phyloP scores from a whole-genome alignment of 1,140 invertebrate species.

The Drosophila virilis region DNA sequence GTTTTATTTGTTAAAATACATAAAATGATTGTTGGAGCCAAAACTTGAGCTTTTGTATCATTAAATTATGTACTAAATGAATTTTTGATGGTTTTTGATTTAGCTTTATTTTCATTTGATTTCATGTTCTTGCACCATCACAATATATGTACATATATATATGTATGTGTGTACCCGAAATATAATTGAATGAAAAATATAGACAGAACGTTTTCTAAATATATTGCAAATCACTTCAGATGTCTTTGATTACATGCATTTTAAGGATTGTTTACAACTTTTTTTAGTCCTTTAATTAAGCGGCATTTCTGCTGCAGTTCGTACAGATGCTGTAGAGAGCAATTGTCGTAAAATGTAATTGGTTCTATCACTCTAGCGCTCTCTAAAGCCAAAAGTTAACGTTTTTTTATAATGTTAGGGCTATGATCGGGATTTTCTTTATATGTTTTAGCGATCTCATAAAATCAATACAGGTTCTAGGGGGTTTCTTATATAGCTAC shows the following conservation, averaged over 20 bases:
- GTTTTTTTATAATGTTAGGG: conserved; percentile 45
- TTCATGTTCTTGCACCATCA: not conserved
- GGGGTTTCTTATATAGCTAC: conserved; percentile 61
- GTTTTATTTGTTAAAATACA: not conserved
- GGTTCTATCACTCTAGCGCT: conserved; percentile 61
- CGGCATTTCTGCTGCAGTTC: conserved; percentile 24
- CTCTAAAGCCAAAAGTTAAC: conserved; percentile 78
- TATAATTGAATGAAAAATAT: conserved; percentile 12
- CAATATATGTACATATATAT: not conserved
- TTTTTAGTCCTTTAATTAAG: conserved; percentile 31
- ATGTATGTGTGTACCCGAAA: not conserved
- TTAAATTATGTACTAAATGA: too few relatives aligned
- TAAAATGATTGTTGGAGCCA: too few relatives aligned
- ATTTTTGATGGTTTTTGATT: not conserved
- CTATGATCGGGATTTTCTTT: conserved; percentile 23
- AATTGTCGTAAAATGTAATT: not conserved
- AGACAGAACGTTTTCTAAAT: not conserved
- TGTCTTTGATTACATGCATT: conserved; percentile 5
- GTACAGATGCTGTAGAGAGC: conserved; percentile 6
- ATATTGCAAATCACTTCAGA: not conserved
- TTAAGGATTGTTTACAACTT: conserved; percentile 26
- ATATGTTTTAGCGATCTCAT: conserved; percentile 33
- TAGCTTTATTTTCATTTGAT: conserved; percentile 2
- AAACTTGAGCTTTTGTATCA: too few relatives aligned
- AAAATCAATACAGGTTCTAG: conserved; percentile 50